Base-by-base conservation (phyloP, 30 jellyfish, hydroid and myxozoan genomes). In the Aurelia sp. region DNA sequence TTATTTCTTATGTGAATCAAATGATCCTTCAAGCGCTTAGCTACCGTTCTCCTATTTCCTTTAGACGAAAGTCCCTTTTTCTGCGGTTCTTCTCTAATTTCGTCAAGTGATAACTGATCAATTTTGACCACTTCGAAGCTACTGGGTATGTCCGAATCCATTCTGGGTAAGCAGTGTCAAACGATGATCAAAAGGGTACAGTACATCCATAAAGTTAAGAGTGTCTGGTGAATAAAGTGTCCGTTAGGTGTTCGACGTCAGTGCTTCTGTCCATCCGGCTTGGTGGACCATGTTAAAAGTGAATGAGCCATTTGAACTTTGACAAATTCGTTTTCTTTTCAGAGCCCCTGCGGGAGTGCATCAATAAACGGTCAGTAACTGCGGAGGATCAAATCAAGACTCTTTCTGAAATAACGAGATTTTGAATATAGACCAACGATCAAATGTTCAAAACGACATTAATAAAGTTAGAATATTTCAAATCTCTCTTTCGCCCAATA, bases 121-220 rank as follows among this genome's bases (percentile, higher is more conserved):
- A 52, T 52, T 52, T 52, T 52, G 11, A 52, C 63, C 63, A 52
- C 63, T 52, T 52, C 63, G 17, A 52, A 52, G 63, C 17, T 52
- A 52, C 63, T 52, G 63, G 63, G 63, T 52, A 52, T 17, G 63
- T 52, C 63, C 63, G 63, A 52, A 52, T 52, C 63, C 63, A 52
- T 52, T 9, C 63, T 52, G 63, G 63, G 63, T 17, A 52, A 52
- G 11, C 63, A 9, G 11, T 22, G 6, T 66, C 76, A 27, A 66
- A 66, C 48, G 41, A 22, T 66, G 12, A 66, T 66, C 76, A 23
- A 66, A 66, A 66, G 31, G 76, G 66, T 66, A 66, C 76, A 66
- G n/a, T n/a, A n/a, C n/a, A n/a, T 66, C 76, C 53, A 66, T 2
- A 27, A 66, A 66, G 13, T 9, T 52, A 52, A 52, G 17, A 57